Conservation (phyloP, 2,113 vertebrate genomes). For the Lepisosteus oculatus region DNA sequence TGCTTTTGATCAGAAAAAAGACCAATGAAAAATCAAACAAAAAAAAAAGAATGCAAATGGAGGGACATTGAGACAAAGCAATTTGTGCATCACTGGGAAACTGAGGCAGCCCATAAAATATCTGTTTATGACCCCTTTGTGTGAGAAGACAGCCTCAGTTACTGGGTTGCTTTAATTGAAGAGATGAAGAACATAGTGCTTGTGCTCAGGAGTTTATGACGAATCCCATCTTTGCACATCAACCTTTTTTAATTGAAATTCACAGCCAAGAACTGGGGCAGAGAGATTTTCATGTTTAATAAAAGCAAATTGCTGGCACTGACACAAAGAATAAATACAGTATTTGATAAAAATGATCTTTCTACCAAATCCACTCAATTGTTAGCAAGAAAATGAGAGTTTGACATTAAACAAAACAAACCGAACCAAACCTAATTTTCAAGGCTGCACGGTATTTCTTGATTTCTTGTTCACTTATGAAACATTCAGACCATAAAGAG, state of each 20-base stretch:
- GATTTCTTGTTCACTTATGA: too few relatives aligned
- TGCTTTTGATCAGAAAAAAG: background rate
- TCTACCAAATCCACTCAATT: too few relatives aligned
- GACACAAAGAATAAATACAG: too few relatives aligned
- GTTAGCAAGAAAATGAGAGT: too few relatives aligned
- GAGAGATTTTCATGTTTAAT: too few relatives aligned
- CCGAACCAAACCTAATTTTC: too few relatives aligned
- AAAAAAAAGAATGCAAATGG: background rate
- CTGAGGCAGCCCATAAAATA: background rate
- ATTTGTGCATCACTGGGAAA: background rate
- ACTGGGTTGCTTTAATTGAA: background rate
- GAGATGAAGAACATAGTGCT: too few relatives aligned
- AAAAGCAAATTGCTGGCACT: too few relatives aligned
- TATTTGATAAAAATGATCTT: too few relatives aligned
- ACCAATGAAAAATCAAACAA: background rate
- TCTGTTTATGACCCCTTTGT: background rate
- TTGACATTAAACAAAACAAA: too few relatives aligned
- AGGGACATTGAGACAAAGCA: background rate
- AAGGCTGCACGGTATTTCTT: too few relatives aligned
- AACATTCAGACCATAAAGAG: too few relatives aligned
- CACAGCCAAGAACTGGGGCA: background rate
- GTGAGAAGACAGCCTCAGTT: background rate
- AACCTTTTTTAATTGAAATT: background rate
- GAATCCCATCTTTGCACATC: background rate
- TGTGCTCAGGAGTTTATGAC: background rate